Evolutionary conservation across 2,888 invertebrate genomes (phyloP), one percentile per base, ranked within the genome.

Genomic region (Diarsia brunnea): DNA sequence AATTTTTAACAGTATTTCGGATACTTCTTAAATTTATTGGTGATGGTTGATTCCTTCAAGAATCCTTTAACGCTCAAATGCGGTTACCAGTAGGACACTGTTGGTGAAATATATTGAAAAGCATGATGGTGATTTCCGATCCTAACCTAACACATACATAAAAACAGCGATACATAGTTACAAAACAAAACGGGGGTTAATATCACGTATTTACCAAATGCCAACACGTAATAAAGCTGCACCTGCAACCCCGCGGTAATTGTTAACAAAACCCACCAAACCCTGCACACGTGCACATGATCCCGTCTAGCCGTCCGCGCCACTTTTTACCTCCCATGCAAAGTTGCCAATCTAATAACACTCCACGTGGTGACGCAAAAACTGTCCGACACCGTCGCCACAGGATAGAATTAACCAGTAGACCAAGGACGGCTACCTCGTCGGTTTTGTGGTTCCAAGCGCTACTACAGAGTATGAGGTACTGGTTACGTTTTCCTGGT

Each of bases 301-400:
- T 38, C 55, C 64, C 4, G 55, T 67, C 58, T 60, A 11, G 38
- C 61, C 70, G 31, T 49, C 68, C 64, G 21, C 63, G 21, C 53
- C 51, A 64, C 73, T 85, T 85, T 85, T 85, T 85, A 85, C 58
- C 47, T 66, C 70, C 0, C 70, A 82, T 82, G 78, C 70, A 82
- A 83, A 83, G 85, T 85, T 82, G n/a, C 31, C 43, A 78, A 83
- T 82, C 73, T 85, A 83, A 83, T 83, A 83, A 85, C 82, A 69
- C 49, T 68, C 53, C 73, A 60, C 84, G 67, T 68, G 75, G 67
- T 19, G 53, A 16, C 38, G 49, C 86, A 84, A 83, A 84, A 86
- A 79, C 58, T 79, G 49, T 55, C 68, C 27, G 69, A 67, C 79
- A 63, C 60, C 63, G 16, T 47, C 24, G 69, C 47, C 84, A 71